phyloP scores from a whole-genome alignment of 2,797 vertebrate genomes.

The Rhincodon typus region DNA sequence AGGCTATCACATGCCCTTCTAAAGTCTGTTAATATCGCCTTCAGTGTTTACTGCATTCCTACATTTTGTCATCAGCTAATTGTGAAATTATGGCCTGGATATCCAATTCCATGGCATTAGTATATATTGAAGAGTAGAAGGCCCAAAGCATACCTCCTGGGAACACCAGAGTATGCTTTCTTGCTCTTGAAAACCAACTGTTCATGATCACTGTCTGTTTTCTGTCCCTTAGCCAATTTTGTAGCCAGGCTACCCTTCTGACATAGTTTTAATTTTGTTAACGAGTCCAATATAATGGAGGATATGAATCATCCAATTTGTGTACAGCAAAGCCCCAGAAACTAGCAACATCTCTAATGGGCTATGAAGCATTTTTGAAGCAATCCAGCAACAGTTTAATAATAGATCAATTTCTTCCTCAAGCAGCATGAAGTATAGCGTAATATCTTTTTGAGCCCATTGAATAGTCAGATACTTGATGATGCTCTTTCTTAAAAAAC shows the following conservation, averaged over 20 bases:
- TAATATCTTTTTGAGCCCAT: neutral
- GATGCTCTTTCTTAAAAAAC: neutral
- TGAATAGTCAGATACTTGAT: neutral
- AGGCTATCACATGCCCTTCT: neutral
- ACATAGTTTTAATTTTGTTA: neutral
- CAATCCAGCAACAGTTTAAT: neutral
- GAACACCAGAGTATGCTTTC: neutral
- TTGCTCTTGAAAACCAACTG: neutral
- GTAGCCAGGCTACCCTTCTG: neutral
- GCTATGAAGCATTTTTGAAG: neutral
- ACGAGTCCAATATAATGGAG: neutral
- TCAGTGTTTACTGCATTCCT: neutral
- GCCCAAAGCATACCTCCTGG: neutral
- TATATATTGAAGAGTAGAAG: neutral
- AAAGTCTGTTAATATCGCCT: neutral
- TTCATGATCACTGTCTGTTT: neutral
- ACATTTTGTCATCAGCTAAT: neutral
- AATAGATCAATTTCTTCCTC: constrained; percentile 3
- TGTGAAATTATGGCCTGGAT: neutral
- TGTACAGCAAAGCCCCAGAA: neutral
- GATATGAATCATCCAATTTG: neutral
- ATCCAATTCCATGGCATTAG: neutral
- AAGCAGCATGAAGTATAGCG: neutral
- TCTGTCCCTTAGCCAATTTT: neutral
- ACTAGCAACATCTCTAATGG: neutral